Percentiles rank a stretch among this genome's conserved stretches.
These are phyloP conservation scores for Drosophila planitibia DNA, from an alignment of 2,888 invertebrate genomes.

Conservation along the genomic window DNA sequence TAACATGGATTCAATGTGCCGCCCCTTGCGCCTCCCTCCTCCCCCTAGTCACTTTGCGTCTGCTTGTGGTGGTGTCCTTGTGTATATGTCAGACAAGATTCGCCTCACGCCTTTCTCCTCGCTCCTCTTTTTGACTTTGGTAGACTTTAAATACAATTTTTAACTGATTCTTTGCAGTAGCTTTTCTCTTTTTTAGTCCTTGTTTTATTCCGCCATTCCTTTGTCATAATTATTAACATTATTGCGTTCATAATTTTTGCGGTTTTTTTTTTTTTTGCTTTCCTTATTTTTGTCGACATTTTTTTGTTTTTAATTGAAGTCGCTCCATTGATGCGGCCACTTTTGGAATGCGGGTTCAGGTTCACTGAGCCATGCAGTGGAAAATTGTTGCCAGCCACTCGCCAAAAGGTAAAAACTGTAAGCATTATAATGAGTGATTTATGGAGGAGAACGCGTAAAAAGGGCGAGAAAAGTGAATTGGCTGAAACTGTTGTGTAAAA, in stretches of 20 bases:
- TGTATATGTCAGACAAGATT: constrained; percentile 22
- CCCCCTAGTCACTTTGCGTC: constrained; percentile 20
- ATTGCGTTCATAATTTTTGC: constrained; percentile 38
- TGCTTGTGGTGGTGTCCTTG: constrained; percentile 29
- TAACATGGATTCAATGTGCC: constrained; percentile 49
- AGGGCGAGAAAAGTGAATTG: neutral
- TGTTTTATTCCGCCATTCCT: constrained; percentile 14
- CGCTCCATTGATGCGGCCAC: constrained; percentile 13
- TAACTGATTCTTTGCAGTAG: constrained; percentile 4
- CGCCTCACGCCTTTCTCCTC: neutral
- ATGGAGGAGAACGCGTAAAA: neutral
- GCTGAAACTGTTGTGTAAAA: neutral
- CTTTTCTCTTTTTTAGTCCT: constrained; percentile 5
- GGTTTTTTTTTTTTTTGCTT: neutral
- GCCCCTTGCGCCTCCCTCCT: neutral
- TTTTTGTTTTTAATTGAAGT: constrained; percentile 8
- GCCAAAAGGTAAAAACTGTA: constrained; percentile 9
- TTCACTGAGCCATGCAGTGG: constrained; percentile 19
- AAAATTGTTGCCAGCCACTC: constrained; percentile 10
- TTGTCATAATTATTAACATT: constrained; percentile 31
- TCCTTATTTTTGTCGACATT: neutral
- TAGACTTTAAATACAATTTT: constrained; percentile 30
- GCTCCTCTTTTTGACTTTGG: constrained; percentile 1
- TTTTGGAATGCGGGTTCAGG: constrained; percentile 1
- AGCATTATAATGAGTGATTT: constrained; percentile 5